Evolutionary conservation across 2,113 vertebrate species (phyloP), one percentile per base, ranked within the genome.

Genomic region (Oncorhynchus gorbuscha): DNA sequence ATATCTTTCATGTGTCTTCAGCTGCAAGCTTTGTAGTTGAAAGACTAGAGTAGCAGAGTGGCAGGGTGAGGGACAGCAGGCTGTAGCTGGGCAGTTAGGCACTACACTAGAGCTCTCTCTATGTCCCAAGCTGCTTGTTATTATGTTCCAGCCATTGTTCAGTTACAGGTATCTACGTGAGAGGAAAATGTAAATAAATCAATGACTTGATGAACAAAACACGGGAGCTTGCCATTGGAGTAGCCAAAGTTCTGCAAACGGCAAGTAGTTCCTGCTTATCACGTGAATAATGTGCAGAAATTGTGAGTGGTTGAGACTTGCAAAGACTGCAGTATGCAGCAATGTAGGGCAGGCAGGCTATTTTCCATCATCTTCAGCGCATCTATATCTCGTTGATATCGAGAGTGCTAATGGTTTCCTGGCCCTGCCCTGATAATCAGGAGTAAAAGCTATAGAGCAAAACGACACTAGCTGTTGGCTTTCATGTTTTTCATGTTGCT

Each of bases 401-500:
- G 28, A 72, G 28, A 49, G 22, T 32, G 16, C 51, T 59, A 30
- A 72, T 58, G 26, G 28, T n/a, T 72, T 22, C 24, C 24, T 18
- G 59, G 49, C 28, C 24, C n/a, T 28, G 14, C 70, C 55, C 70
- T 58, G 48, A 55, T 71, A 71, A 58, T 45, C 70, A 71, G 20
- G 22, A 22, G 35, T 71, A 49, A 58, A 73, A 20, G 59, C 28
- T 24, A 26, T 55, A 55, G 4, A 55, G 51, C 14, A 18, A 55
- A 55, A 55, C 51, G 4, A 55, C 51, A 55, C 51, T 55, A 18
- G 51, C 51, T 5, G 16, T 55, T 55, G 51, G 51, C 51, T 55
- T 55, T 55, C 69, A 71, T 24, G n/a, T 14, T n/a, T 22, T 3
- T 24, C 24, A 22, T 64, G 3, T 64, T 64, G 61, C 61, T 26